These are phyloP conservation scores for Myodes glareolus DNA, from an alignment of 2,113 vertebrate species.

Conservation along the genomic window DNA sequence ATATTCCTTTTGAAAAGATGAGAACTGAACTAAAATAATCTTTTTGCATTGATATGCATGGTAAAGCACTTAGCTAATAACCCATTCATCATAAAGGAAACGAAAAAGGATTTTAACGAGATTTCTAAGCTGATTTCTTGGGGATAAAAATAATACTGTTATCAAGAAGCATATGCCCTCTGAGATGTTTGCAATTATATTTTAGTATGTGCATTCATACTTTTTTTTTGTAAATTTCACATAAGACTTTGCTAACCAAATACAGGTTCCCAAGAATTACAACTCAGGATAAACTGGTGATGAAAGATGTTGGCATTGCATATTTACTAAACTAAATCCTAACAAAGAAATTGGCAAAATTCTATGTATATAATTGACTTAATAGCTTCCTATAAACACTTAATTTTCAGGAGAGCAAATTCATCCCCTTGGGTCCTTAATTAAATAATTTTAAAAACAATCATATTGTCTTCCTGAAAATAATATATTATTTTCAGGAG, in stretches of 20 bases:
- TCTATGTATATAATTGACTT: not conserved
- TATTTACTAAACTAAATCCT: not conserved
- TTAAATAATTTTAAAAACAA: constrained; percentile 29
- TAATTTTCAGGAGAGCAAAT: constrained; percentile 20
- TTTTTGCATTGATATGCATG: not conserved
- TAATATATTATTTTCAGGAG: not conserved
- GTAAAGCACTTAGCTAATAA: not conserved
- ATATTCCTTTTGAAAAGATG: not conserved
- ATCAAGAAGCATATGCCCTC: not conserved
- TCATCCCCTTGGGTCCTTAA: not conserved
- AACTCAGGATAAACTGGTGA: not conserved
- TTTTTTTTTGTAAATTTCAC: not conserved
- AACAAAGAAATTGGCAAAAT: not conserved
- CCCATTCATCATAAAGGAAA: not conserved
- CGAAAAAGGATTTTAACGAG: not conserved
- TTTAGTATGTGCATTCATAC: not conserved
- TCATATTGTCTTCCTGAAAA: not conserved
- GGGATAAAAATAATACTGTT: not conserved
- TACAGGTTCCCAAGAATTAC: not conserved
- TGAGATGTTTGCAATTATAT: not conserved
- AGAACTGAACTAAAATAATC: not conserved
- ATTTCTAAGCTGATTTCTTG: not conserved
- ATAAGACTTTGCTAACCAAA: not conserved
- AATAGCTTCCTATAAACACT: not conserved
- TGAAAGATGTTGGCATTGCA: not conserved